Evolutionary conservation across 2,797 vertebrate genomes (phyloP).

Genomic region (Gallirallus australis): DNA sequence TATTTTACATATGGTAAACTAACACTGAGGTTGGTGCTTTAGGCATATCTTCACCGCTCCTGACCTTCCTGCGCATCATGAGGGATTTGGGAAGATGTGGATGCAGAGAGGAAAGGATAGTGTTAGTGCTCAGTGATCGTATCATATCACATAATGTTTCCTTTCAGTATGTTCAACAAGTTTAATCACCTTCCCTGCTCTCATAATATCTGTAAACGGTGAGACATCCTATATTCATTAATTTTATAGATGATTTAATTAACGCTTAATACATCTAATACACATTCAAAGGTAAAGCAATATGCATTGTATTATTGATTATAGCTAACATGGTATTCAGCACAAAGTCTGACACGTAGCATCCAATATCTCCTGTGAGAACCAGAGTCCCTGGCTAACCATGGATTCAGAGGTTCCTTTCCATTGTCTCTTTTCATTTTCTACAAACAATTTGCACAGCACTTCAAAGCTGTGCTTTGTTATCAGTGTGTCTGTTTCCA

Average conservation of each 20-base stretch:
- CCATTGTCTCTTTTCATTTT: not conserved
- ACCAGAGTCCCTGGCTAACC: not conserved
- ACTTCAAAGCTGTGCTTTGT: not conserved
- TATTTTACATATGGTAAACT: not conserved
- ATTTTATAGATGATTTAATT: not conserved
- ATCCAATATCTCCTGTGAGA: fast-evolving
- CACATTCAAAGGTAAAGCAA: not conserved
- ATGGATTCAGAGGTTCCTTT: not conserved
- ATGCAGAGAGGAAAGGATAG: not conserved
- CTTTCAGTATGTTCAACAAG: not conserved
- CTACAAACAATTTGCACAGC: not conserved
- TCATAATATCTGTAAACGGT: not conserved
- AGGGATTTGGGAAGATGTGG: not conserved
- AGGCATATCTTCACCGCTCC: not conserved
- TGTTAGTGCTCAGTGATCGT: not conserved
- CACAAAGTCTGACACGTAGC: not conserved
- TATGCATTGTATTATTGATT: not conserved
- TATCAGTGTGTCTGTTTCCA: not conserved
- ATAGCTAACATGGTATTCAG: not conserved
- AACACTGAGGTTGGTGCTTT: not conserved
- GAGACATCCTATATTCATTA: not conserved
- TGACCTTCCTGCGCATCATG: not conserved
- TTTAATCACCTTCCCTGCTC: not conserved
- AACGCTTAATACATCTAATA: not conserved
- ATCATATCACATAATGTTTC: fast-evolving